Conservation (phyloP, 2,797 vertebrate genomes). For the Ciconia nigra region DNA sequence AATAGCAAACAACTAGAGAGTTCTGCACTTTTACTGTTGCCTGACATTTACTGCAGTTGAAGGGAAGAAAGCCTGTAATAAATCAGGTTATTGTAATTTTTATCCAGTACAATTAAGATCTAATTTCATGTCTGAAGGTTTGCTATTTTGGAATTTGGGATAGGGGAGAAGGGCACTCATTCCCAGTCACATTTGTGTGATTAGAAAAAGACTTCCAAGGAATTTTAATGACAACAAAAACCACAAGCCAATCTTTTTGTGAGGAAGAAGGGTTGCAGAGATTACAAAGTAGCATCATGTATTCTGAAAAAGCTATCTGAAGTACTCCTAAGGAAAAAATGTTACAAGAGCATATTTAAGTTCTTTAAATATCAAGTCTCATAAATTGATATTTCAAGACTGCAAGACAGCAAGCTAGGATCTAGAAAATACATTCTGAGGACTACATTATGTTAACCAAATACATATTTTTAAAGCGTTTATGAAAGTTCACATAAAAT, state of each 20-base stretch:
- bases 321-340: not conserved
- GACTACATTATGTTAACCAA: not conserved
- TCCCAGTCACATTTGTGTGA: not conserved
- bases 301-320: not conserved
- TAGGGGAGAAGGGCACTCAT: not conserved
- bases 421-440: not conserved
- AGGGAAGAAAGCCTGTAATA: not conserved
- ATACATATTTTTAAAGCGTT: not conserved
- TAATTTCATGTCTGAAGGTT: not conserved
- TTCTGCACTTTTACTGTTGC: not conserved
- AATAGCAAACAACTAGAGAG: not conserved
- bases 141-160: not conserved
- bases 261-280: not conserved
- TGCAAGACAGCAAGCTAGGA: not conserved
- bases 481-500: not conserved
- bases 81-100: not conserved
- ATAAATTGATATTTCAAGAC: not conserved
- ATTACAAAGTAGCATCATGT: not conserved
- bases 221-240: slow-evolving; percentile 1
- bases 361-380: not conserved
- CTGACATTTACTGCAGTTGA: slow-evolving; percentile 20
- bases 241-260: not conserved
- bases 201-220: not conserved
- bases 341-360: not conserved
- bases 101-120: not conserved